Evolutionary conservation across 2,888 invertebrate genomes (phyloP), one percentile per base, ranked within the genome.

Genomic region (Eledona agricola): DNA sequence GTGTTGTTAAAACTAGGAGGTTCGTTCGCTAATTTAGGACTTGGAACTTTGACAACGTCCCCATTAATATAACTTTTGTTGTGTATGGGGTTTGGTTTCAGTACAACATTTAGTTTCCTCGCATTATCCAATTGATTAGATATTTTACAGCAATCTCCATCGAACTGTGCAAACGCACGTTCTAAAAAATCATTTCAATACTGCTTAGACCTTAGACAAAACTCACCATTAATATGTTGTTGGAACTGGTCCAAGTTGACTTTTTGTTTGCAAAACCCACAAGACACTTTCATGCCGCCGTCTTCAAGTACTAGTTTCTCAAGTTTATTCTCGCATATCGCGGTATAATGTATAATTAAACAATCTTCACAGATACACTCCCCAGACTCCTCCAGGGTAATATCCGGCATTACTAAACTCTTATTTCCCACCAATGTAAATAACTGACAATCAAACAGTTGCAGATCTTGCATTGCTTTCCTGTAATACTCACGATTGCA

Each of bases 321-420:
- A n/a, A n/a, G n/a, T n/a, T n/a, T n/a, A n/a, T n/a, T n/a, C n/a
- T n/a, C n/a, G 42, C 63, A 55, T 40, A 61, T 60, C 31, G 35
- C 59, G 51, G 63, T 63, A 55, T 72, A 73, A 60, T 71, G 71
- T 4, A 70, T 66, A 38, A 72, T 62, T 43, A 73, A 57, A 55
- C 74, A 74, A 56, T 74, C 72, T 57, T 74, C 74, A 55, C 74
- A 74, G 31, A 73, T 65, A 58, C 74, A 74, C 25, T 70, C 67
- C 3, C 74, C 74, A 40, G 66, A 67, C 22, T 69, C 64, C 29
- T 72, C 70, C 37, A 74, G 57, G 28, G 69, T 65, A 19, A 69
- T 66, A 28, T 71, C 72, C 5, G 72, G 67, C 56, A 66, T 62
- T 57, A 62, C 55, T 25, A 68, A 60, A 28, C 59, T 60, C 22